These are phyloP conservation scores for Callosobruchus maculatus DNA, from an alignment of 2,888 invertebrate species.

Conservation along the genomic window DNA sequence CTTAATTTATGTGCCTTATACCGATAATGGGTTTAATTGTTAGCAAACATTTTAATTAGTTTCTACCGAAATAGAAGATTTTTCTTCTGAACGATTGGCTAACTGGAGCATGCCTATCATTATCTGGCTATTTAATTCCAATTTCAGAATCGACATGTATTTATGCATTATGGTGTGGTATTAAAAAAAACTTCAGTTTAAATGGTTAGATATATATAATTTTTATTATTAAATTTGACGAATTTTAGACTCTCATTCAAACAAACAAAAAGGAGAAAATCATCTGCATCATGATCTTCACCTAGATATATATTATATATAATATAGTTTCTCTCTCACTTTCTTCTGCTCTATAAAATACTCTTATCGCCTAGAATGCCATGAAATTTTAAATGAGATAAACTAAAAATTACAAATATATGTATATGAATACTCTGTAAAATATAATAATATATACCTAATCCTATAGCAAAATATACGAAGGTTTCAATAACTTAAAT, in stretches of 20 bases:
- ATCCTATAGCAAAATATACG: constrained; percentile 25
- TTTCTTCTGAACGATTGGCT: too few relatives aligned
- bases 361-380: constrained; percentile 22
- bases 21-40: too few relatives aligned
- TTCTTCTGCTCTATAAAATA: constrained; percentile 19
- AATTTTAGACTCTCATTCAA: not conserved
- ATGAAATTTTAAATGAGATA: constrained; percentile 31
- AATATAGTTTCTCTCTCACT: constrained; percentile 2
- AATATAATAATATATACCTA: constrained; percentile 42
- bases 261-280: constrained; percentile 4
- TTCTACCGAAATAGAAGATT: too few relatives aligned
- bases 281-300: not conserved
- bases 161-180: not conserved
- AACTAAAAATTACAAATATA: constrained; percentile 39
- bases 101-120: too few relatives aligned
- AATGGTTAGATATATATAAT: constrained; percentile 12
- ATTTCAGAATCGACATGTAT: too few relatives aligned
- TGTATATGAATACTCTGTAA: constrained; percentile 49
- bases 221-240: constrained; percentile 27
- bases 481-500: constrained; percentile 23
- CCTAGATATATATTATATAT: constrained; percentile 9
- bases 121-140: too few relatives aligned
- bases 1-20: too few relatives aligned
- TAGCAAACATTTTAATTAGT: too few relatives aligned
- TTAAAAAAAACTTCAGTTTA: not conserved